Evolutionary conservation across 2,888 invertebrate species (phyloP).

Genomic region (Metopia argyrocephala): DNA sequence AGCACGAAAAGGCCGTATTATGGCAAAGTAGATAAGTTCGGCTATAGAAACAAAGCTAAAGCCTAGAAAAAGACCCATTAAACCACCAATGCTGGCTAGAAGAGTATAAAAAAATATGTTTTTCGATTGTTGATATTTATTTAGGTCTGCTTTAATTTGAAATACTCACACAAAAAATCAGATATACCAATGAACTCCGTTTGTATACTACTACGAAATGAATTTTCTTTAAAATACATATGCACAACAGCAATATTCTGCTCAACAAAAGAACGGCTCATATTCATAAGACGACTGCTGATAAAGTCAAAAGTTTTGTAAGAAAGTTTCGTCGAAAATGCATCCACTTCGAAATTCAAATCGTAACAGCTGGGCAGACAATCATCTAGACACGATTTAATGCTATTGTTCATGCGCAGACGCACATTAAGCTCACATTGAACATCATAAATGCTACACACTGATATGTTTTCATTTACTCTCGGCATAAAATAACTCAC

Average conservation of each 20-base stretch:
- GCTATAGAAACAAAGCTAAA: constrained; percentile 89
- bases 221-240: constrained; percentile 85
- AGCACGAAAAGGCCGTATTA: constrained; percentile 56
- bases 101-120: constrained; percentile 69
- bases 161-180: constrained; percentile 85
- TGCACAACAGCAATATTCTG: constrained; percentile 86
- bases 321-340: constrained; percentile 81
- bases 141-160: neutral
- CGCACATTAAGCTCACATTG: constrained; percentile 78
- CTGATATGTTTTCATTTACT: constrained; percentile 83
- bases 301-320: constrained; percentile 68
- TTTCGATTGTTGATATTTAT: neutral
- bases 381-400: constrained; percentile 78
- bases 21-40: constrained; percentile 86
- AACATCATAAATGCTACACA: constrained; percentile 85
- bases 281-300: constrained; percentile 63
- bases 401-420: constrained; percentile 65
- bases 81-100: constrained; percentile 88
- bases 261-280: constrained; percentile 68
- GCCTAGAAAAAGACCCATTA: constrained; percentile 89
- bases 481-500: constrained; percentile 76
- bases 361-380: constrained; percentile 86
- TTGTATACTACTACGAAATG: constrained; percentile 85
- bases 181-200: constrained; percentile 89
- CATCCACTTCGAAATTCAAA: constrained; percentile 82